Percentiles rank a stretch among this genome's conserved stretches.
These are phyloP conservation scores for Limenitis camilla DNA, from an alignment of 2,888 invertebrate genomes.

Conservation along the genomic window DNA sequence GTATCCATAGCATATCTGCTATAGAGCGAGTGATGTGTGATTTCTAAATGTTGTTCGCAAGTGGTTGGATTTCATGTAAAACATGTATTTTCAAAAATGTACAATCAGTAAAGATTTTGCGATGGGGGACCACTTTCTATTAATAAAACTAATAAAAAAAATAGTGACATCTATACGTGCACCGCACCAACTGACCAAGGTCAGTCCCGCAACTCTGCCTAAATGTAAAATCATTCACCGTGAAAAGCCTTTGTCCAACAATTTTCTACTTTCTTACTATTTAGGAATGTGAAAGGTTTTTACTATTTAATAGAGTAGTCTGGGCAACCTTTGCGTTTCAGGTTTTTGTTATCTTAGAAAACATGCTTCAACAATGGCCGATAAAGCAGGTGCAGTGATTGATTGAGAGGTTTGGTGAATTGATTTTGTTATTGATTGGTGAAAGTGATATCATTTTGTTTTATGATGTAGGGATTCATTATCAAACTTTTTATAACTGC, in stretches of 20 bases:
- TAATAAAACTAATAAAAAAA: too few species aligned
- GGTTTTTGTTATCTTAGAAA: constrained; percentile 15
- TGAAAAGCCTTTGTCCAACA: constrained; percentile 15
- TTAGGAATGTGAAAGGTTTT: constrained; percentile 18
- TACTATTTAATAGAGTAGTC: constrained; percentile 13
- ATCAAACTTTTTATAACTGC: background rate
- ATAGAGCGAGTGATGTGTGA: too few species aligned
- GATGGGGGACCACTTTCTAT: too few species aligned
- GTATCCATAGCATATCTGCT: too few species aligned
- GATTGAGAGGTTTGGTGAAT: background rate
- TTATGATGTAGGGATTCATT: background rate
- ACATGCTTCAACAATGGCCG: constrained; percentile 9
- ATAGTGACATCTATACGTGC: background rate
- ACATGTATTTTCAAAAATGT: too few species aligned
- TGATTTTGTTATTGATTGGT: background rate
- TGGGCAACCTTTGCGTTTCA: constrained; percentile 12
- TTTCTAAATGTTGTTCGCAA: too few species aligned
- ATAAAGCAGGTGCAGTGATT: constrained; percentile 4
- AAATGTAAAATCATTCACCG: constrained; percentile 7
- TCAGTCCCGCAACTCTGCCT: background rate
- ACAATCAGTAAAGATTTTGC: too few species aligned
- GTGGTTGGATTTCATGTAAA: too few species aligned
- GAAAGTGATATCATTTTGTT: constrained; percentile 6
- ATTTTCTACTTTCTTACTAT: constrained; percentile 18
- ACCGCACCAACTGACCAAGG: constrained; percentile 4